These are phyloP conservation scores for Salvelinus namaycush DNA, from an alignment of 2,113 vertebrate genomes.

Conservation along the genomic window DNA sequence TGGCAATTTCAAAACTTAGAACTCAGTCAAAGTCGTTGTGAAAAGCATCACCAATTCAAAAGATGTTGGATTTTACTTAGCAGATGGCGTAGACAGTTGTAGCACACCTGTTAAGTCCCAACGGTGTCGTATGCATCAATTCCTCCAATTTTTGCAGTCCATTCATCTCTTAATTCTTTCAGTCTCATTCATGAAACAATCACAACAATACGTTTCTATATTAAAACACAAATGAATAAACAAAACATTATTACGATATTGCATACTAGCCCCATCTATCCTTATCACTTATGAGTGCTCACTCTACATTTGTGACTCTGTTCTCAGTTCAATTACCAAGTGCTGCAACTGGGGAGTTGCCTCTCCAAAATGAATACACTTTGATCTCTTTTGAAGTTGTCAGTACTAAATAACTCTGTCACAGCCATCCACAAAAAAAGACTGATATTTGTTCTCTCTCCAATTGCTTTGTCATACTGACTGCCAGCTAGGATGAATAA, in stretches of 20 bases:
- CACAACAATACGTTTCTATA: not conserved
- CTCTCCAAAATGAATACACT: constrained; percentile 12
- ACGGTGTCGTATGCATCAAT: not conserved
- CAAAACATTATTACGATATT: not conserved
- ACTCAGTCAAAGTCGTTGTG: too few species aligned
- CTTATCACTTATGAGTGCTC: not conserved
- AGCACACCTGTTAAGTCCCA: not conserved
- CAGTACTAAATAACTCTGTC: constrained; percentile 14
- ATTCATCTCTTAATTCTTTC: not conserved
- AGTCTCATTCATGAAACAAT: not conserved
- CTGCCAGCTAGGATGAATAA: constrained; percentile 13
- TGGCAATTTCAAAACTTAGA: too few species aligned
- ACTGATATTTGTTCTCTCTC: not conserved
- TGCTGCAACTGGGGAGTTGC: not conserved
- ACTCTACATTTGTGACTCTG: not conserved
- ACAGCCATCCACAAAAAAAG: not conserved
- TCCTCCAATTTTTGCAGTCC: not conserved
- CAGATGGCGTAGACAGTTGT: not conserved
- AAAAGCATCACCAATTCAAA: too few species aligned
- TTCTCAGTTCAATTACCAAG: constrained; percentile 2
- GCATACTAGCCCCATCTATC: not conserved
- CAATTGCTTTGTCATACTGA: constrained; percentile 16
- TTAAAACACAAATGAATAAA: not conserved
- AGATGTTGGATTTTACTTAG: not conserved
- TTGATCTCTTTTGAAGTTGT: constrained; percentile 23